These are phyloP conservation scores for Saccostrea cuccullata DNA, from an alignment of 1,140 invertebrate genomes.

Conservation along the genomic window DNA sequence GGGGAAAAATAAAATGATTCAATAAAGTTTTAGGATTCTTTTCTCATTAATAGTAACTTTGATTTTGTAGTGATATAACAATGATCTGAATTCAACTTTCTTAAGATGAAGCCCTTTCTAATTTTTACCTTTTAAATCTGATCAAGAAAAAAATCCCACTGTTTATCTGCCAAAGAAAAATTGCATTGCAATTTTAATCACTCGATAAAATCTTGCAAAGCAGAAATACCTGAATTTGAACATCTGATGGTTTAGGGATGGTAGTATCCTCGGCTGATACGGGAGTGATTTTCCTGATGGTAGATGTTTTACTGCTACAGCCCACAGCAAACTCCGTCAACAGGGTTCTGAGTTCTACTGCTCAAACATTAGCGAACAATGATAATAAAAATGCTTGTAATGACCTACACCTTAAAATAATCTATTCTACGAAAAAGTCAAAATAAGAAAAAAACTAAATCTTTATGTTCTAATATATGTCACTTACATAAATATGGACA, in stretches of 20 bases:
- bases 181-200: too few species aligned
- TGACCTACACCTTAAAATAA: background rate
- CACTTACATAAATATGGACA: conserved; percentile 83
- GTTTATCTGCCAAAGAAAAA: too few species aligned
- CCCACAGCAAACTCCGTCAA: conserved; percentile 73
- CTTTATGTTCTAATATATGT: background rate
- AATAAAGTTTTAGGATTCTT: too few species aligned
- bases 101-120: too few species aligned
- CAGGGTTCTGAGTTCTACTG: conserved; percentile 68
- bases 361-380: background rate
- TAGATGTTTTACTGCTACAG: conserved; percentile 78
- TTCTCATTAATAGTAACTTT: too few species aligned
- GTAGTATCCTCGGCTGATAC: conserved; percentile 79
- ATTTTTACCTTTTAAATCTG: too few species aligned
- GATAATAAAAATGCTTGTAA: background rate
- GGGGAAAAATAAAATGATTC: background rate
- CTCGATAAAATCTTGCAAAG: too few species aligned
- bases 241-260: conserved; percentile 58
- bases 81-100: too few species aligned
- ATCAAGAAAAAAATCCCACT: too few species aligned
- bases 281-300: conserved; percentile 82
- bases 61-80: too few species aligned
- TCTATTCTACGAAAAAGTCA: background rate
- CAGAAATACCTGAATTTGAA: conserved; percentile 69
- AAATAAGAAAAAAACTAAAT: background rate